These are phyloP conservation scores for Trinectes maculatus DNA, from an alignment of 2,113 vertebrate species.

Conservation along the genomic window DNA sequence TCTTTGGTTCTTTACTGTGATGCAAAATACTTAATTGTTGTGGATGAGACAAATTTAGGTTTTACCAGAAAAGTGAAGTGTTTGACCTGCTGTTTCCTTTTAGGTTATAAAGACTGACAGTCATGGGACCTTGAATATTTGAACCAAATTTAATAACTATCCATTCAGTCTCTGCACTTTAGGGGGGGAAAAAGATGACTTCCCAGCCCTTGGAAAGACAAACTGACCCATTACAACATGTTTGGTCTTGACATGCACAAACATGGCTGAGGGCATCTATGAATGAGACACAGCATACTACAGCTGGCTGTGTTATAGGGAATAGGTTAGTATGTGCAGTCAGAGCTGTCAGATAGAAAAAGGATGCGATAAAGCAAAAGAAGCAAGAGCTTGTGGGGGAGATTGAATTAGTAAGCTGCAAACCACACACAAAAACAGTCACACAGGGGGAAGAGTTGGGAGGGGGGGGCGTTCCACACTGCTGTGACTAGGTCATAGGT, in stretches of 20 bases:
- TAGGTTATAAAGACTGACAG: too few relatives aligned
- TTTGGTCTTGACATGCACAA: background rate
- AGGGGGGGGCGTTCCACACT: constrained; percentile 24
- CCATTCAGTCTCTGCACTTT: too few relatives aligned
- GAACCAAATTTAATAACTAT: too few relatives aligned
- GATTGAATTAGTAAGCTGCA: constrained; percentile 63
- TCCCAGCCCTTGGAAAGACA: too few relatives aligned
- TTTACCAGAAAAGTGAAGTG: too few relatives aligned
- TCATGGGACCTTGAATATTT: too few relatives aligned
- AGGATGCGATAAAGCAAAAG: constrained; percentile 28
- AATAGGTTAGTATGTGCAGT: background rate
- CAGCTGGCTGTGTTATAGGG: background rate
- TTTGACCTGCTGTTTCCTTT: too few relatives aligned
- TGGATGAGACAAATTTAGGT: too few relatives aligned
- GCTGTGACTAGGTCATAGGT: constrained; percentile 64
- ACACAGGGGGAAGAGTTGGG: background rate
- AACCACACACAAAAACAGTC: background rate
- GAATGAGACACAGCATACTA: background rate
- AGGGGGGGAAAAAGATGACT: too few relatives aligned
- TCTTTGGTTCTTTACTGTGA: too few relatives aligned
- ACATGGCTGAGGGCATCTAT: background rate
- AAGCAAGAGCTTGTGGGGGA: constrained; percentile 7
- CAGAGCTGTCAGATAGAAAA: background rate
- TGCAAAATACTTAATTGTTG: too few relatives aligned
- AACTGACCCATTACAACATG: background rate